Conservation (phyloP, 2,797 vertebrate genomes). For the Acanthornis magna region DNA sequence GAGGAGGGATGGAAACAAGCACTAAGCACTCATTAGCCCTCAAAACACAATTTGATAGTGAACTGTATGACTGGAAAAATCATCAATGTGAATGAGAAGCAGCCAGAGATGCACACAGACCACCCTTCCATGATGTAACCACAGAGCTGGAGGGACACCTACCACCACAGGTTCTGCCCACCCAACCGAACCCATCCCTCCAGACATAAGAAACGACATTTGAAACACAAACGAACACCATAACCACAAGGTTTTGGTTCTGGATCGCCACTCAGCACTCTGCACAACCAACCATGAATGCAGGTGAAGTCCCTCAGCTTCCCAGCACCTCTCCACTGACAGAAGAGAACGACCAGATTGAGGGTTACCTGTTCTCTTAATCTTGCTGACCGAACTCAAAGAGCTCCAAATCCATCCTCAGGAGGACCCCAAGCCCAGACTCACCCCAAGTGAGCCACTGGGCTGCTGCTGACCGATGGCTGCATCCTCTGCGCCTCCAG, state of each 20-base stretch:
- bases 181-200: background rate
- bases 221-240: background rate
- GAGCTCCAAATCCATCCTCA: background rate
- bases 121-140: accelerated
- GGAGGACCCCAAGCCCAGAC: background rate
- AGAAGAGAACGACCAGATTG: accelerated
- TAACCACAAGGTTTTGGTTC: background rate
- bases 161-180: background rate
- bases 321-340: background rate
- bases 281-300: accelerated
- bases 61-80: background rate
- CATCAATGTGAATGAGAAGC: background rate
- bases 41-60: background rate
- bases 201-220: accelerated
- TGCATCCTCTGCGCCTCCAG: background rate
- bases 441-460: accelerated
- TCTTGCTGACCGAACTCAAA: background rate
- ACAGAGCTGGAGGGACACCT: background rate
- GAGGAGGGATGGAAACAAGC: background rate
- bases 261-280: background rate
- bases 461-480: accelerated
- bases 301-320: background rate
- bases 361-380: background rate
- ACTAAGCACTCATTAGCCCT: background rate
- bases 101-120: background rate